These are phyloP conservation scores for Pharmacophagus antenor DNA, from an alignment of 2,888 invertebrate species.

Conservation along the genomic window DNA sequence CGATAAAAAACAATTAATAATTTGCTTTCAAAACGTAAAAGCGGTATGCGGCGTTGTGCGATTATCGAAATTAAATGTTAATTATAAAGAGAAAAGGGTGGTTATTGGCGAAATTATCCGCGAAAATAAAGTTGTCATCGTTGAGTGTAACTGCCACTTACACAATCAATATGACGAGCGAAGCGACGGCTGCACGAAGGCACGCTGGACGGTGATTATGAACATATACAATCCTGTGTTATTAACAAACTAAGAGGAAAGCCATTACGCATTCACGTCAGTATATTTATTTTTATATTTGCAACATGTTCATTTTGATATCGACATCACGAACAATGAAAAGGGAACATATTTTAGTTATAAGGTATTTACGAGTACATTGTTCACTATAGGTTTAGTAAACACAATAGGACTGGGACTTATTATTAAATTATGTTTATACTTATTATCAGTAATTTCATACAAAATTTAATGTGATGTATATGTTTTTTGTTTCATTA, in stretches of 20 bases:
- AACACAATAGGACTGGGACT: too few species aligned
- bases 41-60: too few species aligned
- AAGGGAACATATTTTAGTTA: not conserved
- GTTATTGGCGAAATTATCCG: constrained; percentile 24
- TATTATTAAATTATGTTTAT: too few species aligned
- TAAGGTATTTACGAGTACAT: too few species aligned
- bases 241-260: constrained; percentile 17
- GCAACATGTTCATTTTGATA: constrained; percentile 15
- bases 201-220: constrained; percentile 24
- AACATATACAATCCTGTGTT: constrained; percentile 25
- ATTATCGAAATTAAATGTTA: too few species aligned
- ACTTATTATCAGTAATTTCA: too few species aligned
- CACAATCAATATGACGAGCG: constrained; percentile 34
- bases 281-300: constrained; percentile 10
- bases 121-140: constrained; percentile 35
- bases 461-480: too few species aligned
- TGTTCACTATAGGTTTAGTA: too few species aligned
- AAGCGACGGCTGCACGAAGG: constrained; percentile 26
- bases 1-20: too few species aligned
- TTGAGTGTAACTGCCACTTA: constrained; percentile 34
- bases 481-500: too few species aligned
- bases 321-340: not conserved
- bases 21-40: too few species aligned
- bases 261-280: constrained; percentile 11
- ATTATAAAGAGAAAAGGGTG: too few species aligned